A percentile compares a stretch with the other conserved stretches of the same genome.
Conservation (phyloP, 2,888 invertebrate genomes). For the Callimorpha dominula region DNA sequence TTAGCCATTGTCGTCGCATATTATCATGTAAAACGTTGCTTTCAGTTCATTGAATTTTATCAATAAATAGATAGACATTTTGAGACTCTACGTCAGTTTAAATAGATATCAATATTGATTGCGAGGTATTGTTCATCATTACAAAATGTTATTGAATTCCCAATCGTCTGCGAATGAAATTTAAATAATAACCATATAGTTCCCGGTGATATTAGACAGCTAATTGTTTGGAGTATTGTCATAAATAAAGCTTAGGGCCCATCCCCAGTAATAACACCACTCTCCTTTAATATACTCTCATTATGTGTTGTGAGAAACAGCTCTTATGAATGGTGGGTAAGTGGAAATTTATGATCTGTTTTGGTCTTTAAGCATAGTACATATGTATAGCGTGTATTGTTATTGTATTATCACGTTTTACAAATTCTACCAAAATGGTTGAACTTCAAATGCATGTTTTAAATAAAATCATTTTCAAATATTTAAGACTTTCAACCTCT, state of each 20-base stretch:
- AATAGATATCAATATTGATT: not conserved
- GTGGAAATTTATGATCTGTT: conserved; percentile 25
- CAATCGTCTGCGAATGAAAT: not conserved
- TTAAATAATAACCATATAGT: conserved; percentile 26
- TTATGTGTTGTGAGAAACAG: conserved; percentile 27
- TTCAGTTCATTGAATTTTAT: not conserved
- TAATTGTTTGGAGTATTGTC: conserved; percentile 48
- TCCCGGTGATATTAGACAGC: conserved; percentile 41
- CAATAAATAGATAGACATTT: not conserved
- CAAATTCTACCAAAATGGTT: no score
- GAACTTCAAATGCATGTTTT: no score
- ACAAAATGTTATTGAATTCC: conserved; percentile 2
- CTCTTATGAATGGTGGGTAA: conserved; percentile 25
- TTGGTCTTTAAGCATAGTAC: conserved; percentile 7
- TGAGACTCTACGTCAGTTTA: not conserved
- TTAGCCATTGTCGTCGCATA: not conserved
- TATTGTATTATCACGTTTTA: not conserved
- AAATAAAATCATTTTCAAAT: no score
- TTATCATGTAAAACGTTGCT: not conserved
- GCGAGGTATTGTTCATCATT: not conserved
- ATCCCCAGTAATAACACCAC: conserved; percentile 30
- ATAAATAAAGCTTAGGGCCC: conserved; percentile 44
- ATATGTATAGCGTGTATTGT: not conserved
- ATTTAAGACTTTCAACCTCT: no score
- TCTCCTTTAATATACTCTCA: conserved; percentile 44